A percentile compares a stretch with the other conserved stretches of the same genome.
Conservation (phyloP, 2,797 vertebrate species). For the Stomatorhinus walkeri region DNA sequence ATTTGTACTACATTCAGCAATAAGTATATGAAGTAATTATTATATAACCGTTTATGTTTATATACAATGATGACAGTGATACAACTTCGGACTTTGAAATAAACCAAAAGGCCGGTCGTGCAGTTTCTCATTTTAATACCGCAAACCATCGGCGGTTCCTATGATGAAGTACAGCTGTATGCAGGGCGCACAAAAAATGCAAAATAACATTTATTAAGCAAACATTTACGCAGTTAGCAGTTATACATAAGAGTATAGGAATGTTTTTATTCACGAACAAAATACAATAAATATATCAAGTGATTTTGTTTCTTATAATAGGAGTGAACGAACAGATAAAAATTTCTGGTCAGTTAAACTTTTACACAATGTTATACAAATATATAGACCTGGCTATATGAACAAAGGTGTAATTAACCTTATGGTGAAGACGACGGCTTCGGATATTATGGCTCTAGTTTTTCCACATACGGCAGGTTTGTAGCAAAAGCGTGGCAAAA, state of each 20-base stretch:
- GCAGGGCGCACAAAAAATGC: background rate
- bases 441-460: background rate
- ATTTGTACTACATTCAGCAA: background rate
- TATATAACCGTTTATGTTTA: background rate
- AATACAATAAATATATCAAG: background rate
- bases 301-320: background rate
- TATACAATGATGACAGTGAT: background rate
- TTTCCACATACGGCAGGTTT: background rate
- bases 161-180: background rate
- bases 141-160: background rate
- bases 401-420: background rate
- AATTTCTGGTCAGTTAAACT: background rate
- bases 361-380: background rate
- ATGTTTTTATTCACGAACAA: background rate
- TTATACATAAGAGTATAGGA: background rate
- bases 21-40: background rate
- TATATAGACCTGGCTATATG: background rate
- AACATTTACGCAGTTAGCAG: background rate
- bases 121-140: background rate
- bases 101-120: background rate
- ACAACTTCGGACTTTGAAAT: background rate
- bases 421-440: background rate
- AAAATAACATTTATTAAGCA: background rate
- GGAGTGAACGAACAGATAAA: background rate
- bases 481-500: background rate